Conservation (phyloP, 2,797 vertebrate genomes). For the Paguma larvata region DNA sequence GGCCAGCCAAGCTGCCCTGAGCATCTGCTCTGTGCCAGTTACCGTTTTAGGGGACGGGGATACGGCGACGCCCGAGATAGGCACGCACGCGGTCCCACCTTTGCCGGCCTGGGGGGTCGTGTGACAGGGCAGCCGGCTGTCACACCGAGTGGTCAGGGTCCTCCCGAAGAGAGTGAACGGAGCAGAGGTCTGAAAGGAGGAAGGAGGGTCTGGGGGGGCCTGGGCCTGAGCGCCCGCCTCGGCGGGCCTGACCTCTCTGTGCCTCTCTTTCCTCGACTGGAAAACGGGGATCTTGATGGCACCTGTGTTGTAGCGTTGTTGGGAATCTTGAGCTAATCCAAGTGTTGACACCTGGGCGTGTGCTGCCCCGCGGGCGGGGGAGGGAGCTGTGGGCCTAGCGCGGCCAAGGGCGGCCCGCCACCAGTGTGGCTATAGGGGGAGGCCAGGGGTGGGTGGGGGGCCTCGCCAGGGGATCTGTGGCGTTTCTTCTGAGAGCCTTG, state of each 20-base stretch:
- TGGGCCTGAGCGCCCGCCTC: background rate
- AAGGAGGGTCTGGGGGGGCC: background rate
- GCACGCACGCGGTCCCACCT: background rate
- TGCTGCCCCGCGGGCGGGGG: background rate
- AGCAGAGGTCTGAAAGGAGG: background rate
- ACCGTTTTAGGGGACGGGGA: background rate
- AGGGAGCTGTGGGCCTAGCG: background rate
- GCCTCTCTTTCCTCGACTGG: background rate
- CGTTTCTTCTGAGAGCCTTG: background rate
- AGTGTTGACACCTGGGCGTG: background rate
- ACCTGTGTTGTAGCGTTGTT: background rate
- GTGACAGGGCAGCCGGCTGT: background rate
- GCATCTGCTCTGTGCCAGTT: background rate
- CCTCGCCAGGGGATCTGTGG: background rate
- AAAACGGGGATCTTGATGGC: background rate
- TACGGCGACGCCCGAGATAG: background rate
- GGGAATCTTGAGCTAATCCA: background rate
- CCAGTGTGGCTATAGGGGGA: background rate
- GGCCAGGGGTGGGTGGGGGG: background rate
- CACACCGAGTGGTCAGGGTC: background rate
- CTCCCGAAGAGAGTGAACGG: background rate
- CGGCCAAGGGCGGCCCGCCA: background rate
- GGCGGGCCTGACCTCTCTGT: accelerated
- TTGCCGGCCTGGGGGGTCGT: background rate
- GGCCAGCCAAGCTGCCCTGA: background rate